phyloP scores from a whole-genome alignment of 1,140 invertebrate species.

The Parapsyche elsis region DNA sequence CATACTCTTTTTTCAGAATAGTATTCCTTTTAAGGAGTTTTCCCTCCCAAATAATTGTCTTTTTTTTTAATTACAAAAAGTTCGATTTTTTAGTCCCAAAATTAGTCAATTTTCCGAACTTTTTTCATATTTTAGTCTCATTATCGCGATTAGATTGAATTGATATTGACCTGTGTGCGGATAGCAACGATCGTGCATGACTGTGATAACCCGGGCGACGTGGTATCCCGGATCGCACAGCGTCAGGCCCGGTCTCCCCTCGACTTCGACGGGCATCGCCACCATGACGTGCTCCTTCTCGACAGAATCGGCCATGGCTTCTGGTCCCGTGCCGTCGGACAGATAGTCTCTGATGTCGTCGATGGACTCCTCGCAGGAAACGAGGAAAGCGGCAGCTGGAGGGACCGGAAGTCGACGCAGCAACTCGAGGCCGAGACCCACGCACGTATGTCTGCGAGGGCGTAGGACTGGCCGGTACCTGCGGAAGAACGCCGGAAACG shows the following conservation, averaged over 20 bases:
- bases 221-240: conserved; percentile 92
- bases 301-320: conserved; percentile 71
- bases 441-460: conserved; percentile 84
- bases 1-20: too few relatives aligned
- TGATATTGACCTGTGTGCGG: conserved; percentile 80
- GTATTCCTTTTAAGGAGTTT: too few relatives aligned
- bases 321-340: conserved; percentile 67
- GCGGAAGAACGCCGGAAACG: conserved; percentile 75
- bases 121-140: too few relatives aligned
- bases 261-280: conserved; percentile 79
- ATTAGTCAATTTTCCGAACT: too few relatives aligned
- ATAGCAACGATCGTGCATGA: conserved; percentile 85
- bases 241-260: conserved; percentile 78
- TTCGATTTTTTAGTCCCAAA: too few relatives aligned
- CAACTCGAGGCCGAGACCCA: conserved; percentile 85
- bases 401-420: conserved; percentile 72
- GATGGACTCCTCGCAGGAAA: conserved; percentile 90
- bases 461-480: conserved; percentile 78
- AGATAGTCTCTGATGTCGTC: conserved; percentile 76
- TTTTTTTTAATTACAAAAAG: too few relatives aligned
- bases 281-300: conserved; percentile 93
- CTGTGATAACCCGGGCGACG: conserved; percentile 83
- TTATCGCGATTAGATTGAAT: too few relatives aligned
- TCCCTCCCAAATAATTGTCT: too few relatives aligned
- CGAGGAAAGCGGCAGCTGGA: conserved; percentile 76